Conservation (phyloP, 1,140 invertebrate genomes). For the Monomorium pharaonis region DNA sequence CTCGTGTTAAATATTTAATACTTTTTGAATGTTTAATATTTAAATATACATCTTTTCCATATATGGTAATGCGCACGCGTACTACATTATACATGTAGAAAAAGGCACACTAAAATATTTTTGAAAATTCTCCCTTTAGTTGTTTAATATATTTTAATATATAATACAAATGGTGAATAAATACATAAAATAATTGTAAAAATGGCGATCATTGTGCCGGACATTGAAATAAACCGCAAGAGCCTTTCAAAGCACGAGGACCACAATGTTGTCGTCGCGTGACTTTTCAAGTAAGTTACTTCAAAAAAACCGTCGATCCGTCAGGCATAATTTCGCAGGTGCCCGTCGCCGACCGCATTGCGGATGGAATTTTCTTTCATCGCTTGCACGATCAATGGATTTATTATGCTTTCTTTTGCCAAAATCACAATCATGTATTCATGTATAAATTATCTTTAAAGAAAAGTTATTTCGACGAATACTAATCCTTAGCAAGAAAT, state of each 20-base stretch:
- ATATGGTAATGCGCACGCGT: background rate
- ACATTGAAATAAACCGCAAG: conserved; percentile 23
- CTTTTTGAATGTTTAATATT: too few species aligned
- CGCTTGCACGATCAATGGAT: background rate
- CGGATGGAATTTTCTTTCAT: conserved; percentile 49
- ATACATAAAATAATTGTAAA: conserved; percentile 10
- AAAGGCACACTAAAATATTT: too few species aligned
- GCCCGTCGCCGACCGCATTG: conserved; percentile 44
- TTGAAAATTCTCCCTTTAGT: background rate
- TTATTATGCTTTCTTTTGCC: conserved; percentile 8
- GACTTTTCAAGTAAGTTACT: conserved; percentile 48
- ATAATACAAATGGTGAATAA: background rate
- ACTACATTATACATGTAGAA: too few species aligned
- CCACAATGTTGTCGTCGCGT: conserved; percentile 39
- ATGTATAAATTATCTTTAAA: background rate
- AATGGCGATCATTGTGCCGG: conserved; percentile 1
- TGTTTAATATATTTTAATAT: background rate
- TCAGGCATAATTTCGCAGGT: conserved; percentile 45
- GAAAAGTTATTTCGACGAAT: background rate
- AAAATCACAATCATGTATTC: background rate
- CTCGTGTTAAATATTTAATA: too few species aligned
- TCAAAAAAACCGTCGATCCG: conserved; percentile 38
- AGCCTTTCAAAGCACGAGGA: conserved; percentile 11
- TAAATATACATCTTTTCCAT: background rate
- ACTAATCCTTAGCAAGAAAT: background rate